Base-by-base conservation (phyloP, 2,888 invertebrate species). In the Ormyrus rosae region DNA sequence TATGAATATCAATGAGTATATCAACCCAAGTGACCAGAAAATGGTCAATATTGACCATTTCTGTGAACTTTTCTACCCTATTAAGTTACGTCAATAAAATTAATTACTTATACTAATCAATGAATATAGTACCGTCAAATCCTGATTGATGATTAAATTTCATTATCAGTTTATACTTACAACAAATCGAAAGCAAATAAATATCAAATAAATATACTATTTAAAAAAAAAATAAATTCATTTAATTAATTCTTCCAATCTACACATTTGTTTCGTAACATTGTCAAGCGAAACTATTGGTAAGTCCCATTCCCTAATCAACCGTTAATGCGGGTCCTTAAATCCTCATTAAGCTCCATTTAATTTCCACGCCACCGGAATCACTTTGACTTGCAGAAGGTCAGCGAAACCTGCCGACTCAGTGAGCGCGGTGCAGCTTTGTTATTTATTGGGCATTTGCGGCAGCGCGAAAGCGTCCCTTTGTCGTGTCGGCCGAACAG, bases 401-500 rank as follows among this genome's bases (percentile, higher is more conserved):
- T 13, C 46, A 6, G 4, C 51, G 13, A 19, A 61, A 6, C n/a
- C 19, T 56, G 58, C 45, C 78, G 74, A 78, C 78, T 56, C 65
- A 58, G 34, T 34, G 34, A 53, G 55, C 8, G 13, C 19, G 19
- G 19, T 60, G 63, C 58, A 70, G 48, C 48, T 64, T 73, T 45
- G 84, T 77, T 87, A 88, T 88, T 89, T 88, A 89, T 86, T 85
- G 86, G 84, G 84, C 86, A 89, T 89, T 90, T 89, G 90, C 84
- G 89, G 89, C 85, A 88, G 86, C 86, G 88, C 86, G 88, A 90
- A 88, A 89, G 88, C 82, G 84, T 84, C 85, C 86, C 88, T 90
- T 89, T 88, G 88, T 89, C 86, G 86, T 4, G 34, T 85, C 77
- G 84, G 86, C 74, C 85, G 87, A 88, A 86, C 88, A 82, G 89